Base-by-base conservation (phyloP, 2,797 vertebrate species). In the Sebastes trivittatus region DNA sequence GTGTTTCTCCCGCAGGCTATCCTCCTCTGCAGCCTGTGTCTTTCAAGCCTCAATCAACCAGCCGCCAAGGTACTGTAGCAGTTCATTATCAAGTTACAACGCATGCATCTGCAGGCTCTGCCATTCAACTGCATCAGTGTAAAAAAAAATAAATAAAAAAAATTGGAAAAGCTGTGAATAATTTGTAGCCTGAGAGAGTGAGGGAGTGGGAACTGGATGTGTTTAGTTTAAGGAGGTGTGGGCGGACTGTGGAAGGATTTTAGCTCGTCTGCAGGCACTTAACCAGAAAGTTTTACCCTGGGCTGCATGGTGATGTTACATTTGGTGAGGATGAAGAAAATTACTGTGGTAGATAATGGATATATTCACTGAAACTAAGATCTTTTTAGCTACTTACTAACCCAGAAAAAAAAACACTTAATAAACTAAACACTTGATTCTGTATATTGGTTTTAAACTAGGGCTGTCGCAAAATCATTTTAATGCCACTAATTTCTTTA, bases 31-130 rank as follows among this genome's bases (percentile, higher is more conserved):
- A 87, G 75, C 91, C 90, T 1, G 91, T 65, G 1, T 90, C 94
- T 9, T 90, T 91, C 85, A 91, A 78, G 46, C 92, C 92, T 56
- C 84, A 91, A 34, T 38, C 90, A 75, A 11, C 2, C 52, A 77
- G 73, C 46, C 82, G 55, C 34, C 66, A 79, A 94, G 95, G 96
- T 96, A 94, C 27, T 20, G 58, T 30, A 72, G 55, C 86, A 64
- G 68, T 69, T 90, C 73, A 76, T 81, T 80, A 76, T 82, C 34
- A 66, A 42, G 77, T 72, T 77, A 58, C 66, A 49, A n/a, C 27
- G 29, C 77, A 55, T 69, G 72, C 68, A 62, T 77, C 71, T 77
- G 71, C 77, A 72, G 71, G 16, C 52, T 76, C 38, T 32, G 55
- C 73, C 66, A 22, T 72, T 86, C 72, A 38, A 55, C 72, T 83